Evolutionary conservation across 2,888 invertebrate species (phyloP).

Genomic region (Diloba caeruleocephala): DNA sequence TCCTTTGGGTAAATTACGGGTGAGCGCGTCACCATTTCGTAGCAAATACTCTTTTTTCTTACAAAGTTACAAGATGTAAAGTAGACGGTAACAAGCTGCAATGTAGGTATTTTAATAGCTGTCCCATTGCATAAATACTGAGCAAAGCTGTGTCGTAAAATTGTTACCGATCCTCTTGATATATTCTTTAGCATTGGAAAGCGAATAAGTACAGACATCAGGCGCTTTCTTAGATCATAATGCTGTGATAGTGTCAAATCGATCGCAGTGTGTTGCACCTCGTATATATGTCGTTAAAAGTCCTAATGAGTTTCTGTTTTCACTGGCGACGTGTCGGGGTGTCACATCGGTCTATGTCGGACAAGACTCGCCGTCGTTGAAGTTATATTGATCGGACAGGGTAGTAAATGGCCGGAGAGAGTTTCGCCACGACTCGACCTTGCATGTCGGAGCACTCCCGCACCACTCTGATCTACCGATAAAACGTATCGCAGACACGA

Average conservation of each 20-base stretch:
- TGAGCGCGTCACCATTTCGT: no score
- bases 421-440: slow-evolving; percentile 63
- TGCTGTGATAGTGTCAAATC: slow-evolving; percentile 64
- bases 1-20: no score
- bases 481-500: slow-evolving; percentile 71
- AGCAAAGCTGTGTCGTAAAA: slow-evolving; percentile 56
- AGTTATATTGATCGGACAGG: slow-evolving; percentile 75
- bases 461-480: slow-evolving; percentile 73
- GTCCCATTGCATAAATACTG: slow-evolving; percentile 40
- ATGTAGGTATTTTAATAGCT: slow-evolving; percentile 60
- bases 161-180: slow-evolving; percentile 59
- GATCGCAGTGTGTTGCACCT: slow-evolving; percentile 63
- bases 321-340: slow-evolving; percentile 69
- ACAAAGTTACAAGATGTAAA: slow-evolving; percentile 39
- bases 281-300: slow-evolving; percentile 71
- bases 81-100: slow-evolving; percentile 67
- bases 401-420: slow-evolving; percentile 74
- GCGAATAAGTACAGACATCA: slow-evolving; percentile 46
- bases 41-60: not conserved
- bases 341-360: slow-evolving; percentile 58
- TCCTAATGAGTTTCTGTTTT: slow-evolving; percentile 79
- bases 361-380: slow-evolving; percentile 56
- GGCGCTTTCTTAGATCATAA: slow-evolving; percentile 66
- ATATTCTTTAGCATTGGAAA: slow-evolving; percentile 49
- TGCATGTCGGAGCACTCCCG: slow-evolving; percentile 61